phyloP scores from a whole-genome alignment of 2,888 invertebrate genomes.

The Ochlodes sylvanus region DNA sequence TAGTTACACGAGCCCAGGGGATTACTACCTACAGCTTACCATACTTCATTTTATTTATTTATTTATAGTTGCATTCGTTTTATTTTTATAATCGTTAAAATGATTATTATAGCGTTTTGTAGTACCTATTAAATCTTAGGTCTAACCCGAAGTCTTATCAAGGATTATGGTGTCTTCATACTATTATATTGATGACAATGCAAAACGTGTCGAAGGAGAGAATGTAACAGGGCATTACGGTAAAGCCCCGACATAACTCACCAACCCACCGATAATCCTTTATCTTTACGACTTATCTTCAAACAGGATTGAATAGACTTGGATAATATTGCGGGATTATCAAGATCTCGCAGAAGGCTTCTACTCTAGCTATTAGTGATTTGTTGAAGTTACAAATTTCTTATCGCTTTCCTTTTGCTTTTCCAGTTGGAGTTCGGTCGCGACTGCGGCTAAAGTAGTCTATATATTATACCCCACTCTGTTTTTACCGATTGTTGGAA shows the following conservation, averaged over 20 bases:
- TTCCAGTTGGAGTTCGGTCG: neutral
- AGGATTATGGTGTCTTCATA: too few species aligned
- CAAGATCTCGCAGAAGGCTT: neutral
- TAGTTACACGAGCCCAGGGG: too few species aligned
- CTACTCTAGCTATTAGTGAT: neutral
- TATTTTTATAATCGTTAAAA: too few species aligned
- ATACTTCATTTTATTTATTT: too few species aligned
- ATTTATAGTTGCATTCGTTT: too few species aligned
- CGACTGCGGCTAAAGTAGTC: neutral
- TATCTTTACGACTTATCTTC: neutral
- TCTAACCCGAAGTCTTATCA: too few species aligned
- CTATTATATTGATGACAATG: neutral
- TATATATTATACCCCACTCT: neutral
- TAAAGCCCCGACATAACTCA: neutral
- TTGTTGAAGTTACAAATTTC: conserved; percentile 6
- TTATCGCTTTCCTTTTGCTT: neutral
- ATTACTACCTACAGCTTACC: too few species aligned
- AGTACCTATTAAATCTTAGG: too few species aligned
- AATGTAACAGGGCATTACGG: neutral
- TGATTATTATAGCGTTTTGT: too few species aligned
- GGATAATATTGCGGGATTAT: conserved; percentile 17
- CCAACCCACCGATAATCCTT: neutral
- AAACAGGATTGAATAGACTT: conserved; percentile 3
- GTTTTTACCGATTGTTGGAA: neutral
- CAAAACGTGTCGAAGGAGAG: neutral